phyloP scores from a whole-genome alignment of 2,113 vertebrate genomes.

The Cyphomyrus plagiostoma region DNA sequence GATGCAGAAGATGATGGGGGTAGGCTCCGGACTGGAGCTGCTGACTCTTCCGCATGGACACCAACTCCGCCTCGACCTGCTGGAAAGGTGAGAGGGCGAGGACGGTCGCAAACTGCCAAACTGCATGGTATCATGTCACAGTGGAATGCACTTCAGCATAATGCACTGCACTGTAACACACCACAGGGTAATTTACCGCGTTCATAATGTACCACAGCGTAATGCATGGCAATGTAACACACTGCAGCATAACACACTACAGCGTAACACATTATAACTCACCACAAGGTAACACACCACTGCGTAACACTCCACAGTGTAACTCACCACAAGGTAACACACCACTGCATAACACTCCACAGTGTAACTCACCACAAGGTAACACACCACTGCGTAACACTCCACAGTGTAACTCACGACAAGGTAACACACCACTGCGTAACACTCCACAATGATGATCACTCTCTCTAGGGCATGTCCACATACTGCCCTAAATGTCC shows the following conservation, averaged over 20 bases:
- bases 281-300: background rate
- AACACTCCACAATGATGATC: background rate
- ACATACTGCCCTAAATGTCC: background rate
- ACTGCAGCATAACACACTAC: background rate
- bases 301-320: background rate
- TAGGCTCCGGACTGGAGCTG: constrained; percentile 90
- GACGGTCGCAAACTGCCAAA: background rate
- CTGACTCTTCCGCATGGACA: constrained; percentile 94
- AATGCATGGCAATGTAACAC: background rate
- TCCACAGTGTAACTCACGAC: background rate
- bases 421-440: background rate
- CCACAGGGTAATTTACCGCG: background rate
- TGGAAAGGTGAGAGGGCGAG: constrained; percentile 76
- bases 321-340: background rate
- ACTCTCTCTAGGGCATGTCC: background rate
- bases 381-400: background rate
- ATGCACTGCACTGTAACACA: background rate
- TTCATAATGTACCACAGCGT: background rate
- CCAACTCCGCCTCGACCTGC: constrained; percentile 88
- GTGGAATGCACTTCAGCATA: background rate
- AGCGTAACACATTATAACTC: background rate
- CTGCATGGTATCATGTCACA: background rate
- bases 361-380: background rate
- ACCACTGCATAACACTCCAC: background rate
- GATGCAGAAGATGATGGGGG: constrained; percentile 93